Evolutionary conservation across 2,888 invertebrate species (phyloP), one percentile per base, ranked within the genome.

Genomic region (Dromius quadrimaculatus): DNA sequence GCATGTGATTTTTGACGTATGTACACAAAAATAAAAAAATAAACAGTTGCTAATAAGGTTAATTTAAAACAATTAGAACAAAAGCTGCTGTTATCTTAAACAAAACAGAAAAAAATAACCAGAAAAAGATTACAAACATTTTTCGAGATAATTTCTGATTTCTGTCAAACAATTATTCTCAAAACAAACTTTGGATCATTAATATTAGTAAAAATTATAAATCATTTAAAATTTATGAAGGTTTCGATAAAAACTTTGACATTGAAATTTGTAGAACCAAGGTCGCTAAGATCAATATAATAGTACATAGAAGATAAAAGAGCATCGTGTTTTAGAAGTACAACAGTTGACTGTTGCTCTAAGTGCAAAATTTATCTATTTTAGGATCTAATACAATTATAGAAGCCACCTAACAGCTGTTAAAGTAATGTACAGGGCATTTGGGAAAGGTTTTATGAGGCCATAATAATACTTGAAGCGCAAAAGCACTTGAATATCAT

Each of bases 201-300:
- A n/a, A n/a, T n/a, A n/a, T n/a, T n/a, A n/a, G n/a, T n/a, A n/a
- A n/a, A n/a, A n/a, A n/a, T n/a, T n/a, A n/a, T n/a, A n/a, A n/a
- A n/a, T n/a, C n/a, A n/a, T n/a, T n/a, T n/a, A n/a, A n/a, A n/a
- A n/a, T n/a, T n/a, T n/a, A n/a, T n/a, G n/a, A n/a, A n/a, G n/a
- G n/a, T n/a, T n/a, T n/a, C n/a, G n/a, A n/a, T n/a, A n/a, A 54
- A 11, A 54, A 11, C 47, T 22, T 62, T 41, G 41, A 23, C 62
- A 62, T 62, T 62, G 62, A 62, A 34, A 32, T 38, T 13, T 23
- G 2, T n/a, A 23, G 13, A 41, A 62, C 62, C 62, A 62, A 43
- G 62, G 62, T 13, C 62, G 23, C 22, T 22, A 41, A 9, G 62
- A 62, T 62, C 62, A 62, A 62, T 62, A 62, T 41, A 38, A n/a